Conservation (phyloP, 2,888 invertebrate species). For the Adineta ricciae region DNA sequence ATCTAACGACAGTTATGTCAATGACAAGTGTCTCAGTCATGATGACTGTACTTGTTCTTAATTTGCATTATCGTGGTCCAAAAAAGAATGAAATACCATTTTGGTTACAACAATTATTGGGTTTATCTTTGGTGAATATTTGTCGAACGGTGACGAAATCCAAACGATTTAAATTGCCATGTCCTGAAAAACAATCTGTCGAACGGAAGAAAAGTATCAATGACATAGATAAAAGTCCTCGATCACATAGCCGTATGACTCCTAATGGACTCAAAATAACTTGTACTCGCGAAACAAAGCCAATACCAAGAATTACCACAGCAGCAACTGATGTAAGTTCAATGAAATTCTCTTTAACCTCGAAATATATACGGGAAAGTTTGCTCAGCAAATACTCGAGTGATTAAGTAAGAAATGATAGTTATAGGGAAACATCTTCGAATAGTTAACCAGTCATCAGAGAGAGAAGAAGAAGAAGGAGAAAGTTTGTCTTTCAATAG, state of each 20-base stretch:
- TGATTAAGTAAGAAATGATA: neutral
- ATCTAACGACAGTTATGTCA: slow-evolving; percentile 56
- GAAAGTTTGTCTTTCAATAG: neutral
- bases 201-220: neutral
- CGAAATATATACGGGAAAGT: no score
- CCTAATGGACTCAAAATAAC: neutral
- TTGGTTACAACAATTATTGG: slow-evolving; percentile 48
- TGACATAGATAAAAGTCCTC: neutral
- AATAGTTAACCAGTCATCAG: neutral
- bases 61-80: slow-evolving; percentile 56
- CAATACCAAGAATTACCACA: neutral
- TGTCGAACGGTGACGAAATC: neutral
- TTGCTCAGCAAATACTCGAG: no score
- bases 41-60: slow-evolving; percentile 55
- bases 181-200: neutral
- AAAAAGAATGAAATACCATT: slow-evolving; percentile 51
- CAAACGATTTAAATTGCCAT: neutral
- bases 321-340: neutral
- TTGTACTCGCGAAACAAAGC: neutral
- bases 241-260: neutral
- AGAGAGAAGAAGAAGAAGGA: no score
- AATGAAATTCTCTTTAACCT: no score
- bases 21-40: slow-evolving; percentile 56
- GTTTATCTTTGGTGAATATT: slow-evolving; percentile 36
- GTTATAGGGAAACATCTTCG: neutral